Evolutionary conservation across 1,140 invertebrate genomes (phyloP).

Genomic region (honey bee (Apis mellifera)): Amel_HAv3.1 CM009943.2:5581501-5582000

Average conservation of each 20-base stretch:
- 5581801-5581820: conserved; percentile 5
- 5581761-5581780: conserved; percentile 18
- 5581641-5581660: too few relatives aligned
- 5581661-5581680: too few relatives aligned
- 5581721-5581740: neutral
- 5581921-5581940: neutral
- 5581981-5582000: conserved; percentile 40
- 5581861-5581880: too few relatives aligned
- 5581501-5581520: too few relatives aligned
- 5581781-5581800: conserved; percentile 38
- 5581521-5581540: too few relatives aligned
- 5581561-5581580: neutral
- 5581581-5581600: neutral
- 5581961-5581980: neutral
- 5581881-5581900: neutral
- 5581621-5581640: neutral
- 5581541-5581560: too few relatives aligned
- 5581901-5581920: conserved; percentile 30
- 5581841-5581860: neutral
- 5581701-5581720: neutral
- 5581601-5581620: neutral
- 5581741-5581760: neutral
- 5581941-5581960: conserved; percentile 31
- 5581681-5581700: too few relatives aligned
- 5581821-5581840: conserved; percentile 29